Evolutionary conservation across 2,888 invertebrate species (phyloP).

Genomic region (Glyphotaelius pellucidus): DNA sequence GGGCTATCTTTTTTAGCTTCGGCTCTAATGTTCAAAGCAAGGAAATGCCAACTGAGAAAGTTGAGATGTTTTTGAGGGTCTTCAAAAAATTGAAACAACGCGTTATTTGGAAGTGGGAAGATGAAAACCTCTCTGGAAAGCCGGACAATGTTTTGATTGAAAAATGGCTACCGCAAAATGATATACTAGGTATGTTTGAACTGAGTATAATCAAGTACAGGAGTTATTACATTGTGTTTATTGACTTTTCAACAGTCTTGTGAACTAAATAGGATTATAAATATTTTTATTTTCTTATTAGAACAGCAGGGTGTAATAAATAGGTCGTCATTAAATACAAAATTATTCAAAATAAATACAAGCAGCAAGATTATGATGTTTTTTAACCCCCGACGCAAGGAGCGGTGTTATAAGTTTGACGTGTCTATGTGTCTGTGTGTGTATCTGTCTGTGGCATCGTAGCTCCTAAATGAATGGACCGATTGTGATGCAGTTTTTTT

Average conservation of each 20-base stretch:
- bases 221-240: not conserved
- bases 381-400: no score
- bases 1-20: slow-evolving; percentile 75
- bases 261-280: no score
- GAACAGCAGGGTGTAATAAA: not conserved
- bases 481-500: no score
- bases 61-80: slow-evolving; percentile 71
- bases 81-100: slow-evolving; percentile 72
- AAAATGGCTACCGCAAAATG: slow-evolving; percentile 79
- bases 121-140: slow-evolving; percentile 71
- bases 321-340: not conserved
- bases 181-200: slow-evolving; percentile 70
- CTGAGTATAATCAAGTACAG: not conserved
- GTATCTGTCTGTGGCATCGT: no score
- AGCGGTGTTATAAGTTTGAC: no score
- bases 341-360: not conserved
- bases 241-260: no score
- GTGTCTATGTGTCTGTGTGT: no score
- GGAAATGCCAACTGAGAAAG: slow-evolving; percentile 71
- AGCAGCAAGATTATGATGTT: not conserved
- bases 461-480: no score
- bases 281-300: no score
- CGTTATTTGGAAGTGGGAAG: slow-evolving; percentile 75
- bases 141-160: slow-evolving; percentile 73
- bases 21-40: slow-evolving; percentile 74